A percentile compares a stretch with the other conserved stretches of the same genome.
Conservation (phyloP, 2,888 invertebrate genomes). For the Eilema griseolum region DNA sequence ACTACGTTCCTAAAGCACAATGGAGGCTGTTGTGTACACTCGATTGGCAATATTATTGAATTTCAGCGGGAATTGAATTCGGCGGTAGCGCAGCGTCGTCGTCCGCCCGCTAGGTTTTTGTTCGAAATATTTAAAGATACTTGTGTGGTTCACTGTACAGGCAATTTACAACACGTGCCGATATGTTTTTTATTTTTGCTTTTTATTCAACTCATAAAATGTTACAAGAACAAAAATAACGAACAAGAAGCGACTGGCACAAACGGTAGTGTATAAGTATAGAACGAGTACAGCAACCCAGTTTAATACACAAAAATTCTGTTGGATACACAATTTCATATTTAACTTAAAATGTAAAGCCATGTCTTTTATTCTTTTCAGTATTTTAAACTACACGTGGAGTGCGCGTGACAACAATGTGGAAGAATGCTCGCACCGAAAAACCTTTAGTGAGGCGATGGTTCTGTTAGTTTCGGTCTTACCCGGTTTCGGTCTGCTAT, state of each 20-base stretch:
- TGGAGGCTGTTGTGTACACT: slow-evolving; percentile 48
- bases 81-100: slow-evolving; percentile 34
- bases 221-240: not conserved
- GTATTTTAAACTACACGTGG: slow-evolving; percentile 31
- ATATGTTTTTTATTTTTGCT: not conserved
- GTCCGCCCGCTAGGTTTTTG: slow-evolving; percentile 31
- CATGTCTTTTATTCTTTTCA: slow-evolving; percentile 26
- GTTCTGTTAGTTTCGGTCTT: not conserved
- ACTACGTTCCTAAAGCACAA: slow-evolving; percentile 54
- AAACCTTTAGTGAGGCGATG: slow-evolving; percentile 27
- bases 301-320: slow-evolving; percentile 18
- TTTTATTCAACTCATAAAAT: not conserved
- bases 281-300: slow-evolving; percentile 14
- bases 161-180: slow-evolving; percentile 27
- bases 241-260: not conserved
- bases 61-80: slow-evolving; percentile 60
- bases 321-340: slow-evolving; percentile 28
- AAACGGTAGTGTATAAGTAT: not conserved
- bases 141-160: slow-evolving; percentile 25
- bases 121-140: slow-evolving; percentile 31
- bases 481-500: no score
- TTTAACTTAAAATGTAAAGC: slow-evolving; percentile 38
- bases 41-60: slow-evolving; percentile 63
- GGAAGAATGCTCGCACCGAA: slow-evolving; percentile 40
- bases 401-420: slow-evolving; percentile 54